Base-by-base conservation (phyloP, 37 sponge, comb jelly and placozoan genomes). In the Haliclona indistincta region DNA sequence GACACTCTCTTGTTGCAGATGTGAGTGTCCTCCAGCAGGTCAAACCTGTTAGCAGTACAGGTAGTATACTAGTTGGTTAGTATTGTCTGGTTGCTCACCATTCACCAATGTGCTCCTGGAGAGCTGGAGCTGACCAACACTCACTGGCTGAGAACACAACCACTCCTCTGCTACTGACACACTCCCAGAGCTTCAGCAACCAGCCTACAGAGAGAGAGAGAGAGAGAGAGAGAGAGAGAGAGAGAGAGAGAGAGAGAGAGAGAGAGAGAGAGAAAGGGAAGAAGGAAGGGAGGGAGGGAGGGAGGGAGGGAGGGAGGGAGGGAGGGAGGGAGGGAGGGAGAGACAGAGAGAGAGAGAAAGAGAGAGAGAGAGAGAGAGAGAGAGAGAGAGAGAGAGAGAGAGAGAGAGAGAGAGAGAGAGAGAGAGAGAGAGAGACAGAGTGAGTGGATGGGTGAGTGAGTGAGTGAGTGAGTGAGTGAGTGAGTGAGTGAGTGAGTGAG, bases 131-230 rank as follows among this genome's bases (percentile, higher is more conserved):
- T 42, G 45, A 51, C 91, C 91, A 90, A 42, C 80, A 67, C 22
- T 49, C n/a, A 36, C 82, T 73, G 58, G 78, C 39, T 3, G 82
- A 25, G 26, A 90, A 23, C 40, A 81, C 78, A 30, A 85, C 25
- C 44, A 85, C 23, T 1, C 86, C 91, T 36, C 64, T 53, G 0
- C 64, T 49, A 11, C 6, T 22, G 22, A 90, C 58, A 43, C 62
- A 60, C 83, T 90, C 91, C 91, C 91, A 90, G 63, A 85, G 51
- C 58, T 90, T 90, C 54, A 34, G 33, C 63, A 90, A 67, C 91
- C 91, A 90, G 17, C 86, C 79, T 78, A 76, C 19, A 40, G 34
- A 17, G 38, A 33, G 23, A 4, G 30, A 65, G 10, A 65, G 17
- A 15, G 37, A 65, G 6, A 65, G 40, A n/a, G 37, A 35, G 10